A percentile compares a stretch with the other conserved stretches of the same genome.
phyloP scores from a whole-genome alignment of 2,888 invertebrate genomes.

The Augochlorella aurata region DNA sequence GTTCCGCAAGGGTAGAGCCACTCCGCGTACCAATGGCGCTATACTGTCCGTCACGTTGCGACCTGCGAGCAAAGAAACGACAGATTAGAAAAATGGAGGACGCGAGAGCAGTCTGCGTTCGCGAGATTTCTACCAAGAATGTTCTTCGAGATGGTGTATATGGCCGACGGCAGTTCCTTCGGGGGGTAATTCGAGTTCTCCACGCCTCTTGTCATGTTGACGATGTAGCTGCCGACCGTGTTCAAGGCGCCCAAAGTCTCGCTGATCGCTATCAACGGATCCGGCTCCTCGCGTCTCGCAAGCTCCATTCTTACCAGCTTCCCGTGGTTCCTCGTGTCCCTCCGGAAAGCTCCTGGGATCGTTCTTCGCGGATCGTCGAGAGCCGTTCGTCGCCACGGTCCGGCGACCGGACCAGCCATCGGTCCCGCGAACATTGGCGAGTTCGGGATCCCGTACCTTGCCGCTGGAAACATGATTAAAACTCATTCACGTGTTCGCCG shows the following conservation, averaged over 20 bases:
- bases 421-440: constrained; percentile 42
- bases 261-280: constrained; percentile 83
- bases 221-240: constrained; percentile 92
- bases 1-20: constrained; percentile 77
- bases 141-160: constrained; percentile 91
- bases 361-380: constrained; percentile 58
- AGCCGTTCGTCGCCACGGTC: constrained; percentile 63
- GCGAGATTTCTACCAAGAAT: constrained; percentile 83
- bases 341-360: constrained; percentile 66
- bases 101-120: not conserved
- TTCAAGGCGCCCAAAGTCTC: constrained; percentile 91
- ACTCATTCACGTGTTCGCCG: not conserved
- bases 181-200: constrained; percentile 78
- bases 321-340: constrained; percentile 72
- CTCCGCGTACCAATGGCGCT: constrained; percentile 87
- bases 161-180: constrained; percentile 87
- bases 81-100: not conserved
- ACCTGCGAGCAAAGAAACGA: constrained; percentile 71
- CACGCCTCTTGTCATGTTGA: constrained; percentile 88
- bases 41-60: constrained; percentile 91
- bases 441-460: constrained; percentile 57
- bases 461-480: constrained; percentile 36
- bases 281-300: constrained; percentile 61
- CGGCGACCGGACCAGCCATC: constrained; percentile 35
- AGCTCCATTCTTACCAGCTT: constrained; percentile 66